Conservation (phyloP, 2,797 vertebrate genomes). For the Spea hammondii region DNA sequence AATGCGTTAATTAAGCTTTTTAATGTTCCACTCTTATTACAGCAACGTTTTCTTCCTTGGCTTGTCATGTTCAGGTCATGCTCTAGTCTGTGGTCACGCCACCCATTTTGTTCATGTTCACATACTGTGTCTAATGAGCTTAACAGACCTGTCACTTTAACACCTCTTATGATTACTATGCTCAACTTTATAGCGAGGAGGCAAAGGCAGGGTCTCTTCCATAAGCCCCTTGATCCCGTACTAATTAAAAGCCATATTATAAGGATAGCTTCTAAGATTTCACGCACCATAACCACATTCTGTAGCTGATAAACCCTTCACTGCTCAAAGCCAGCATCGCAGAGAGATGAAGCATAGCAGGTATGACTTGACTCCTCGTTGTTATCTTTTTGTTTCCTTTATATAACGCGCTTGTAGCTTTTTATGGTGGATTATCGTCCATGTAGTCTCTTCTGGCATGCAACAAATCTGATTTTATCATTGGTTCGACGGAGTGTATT, state of each 20-base stretch:
- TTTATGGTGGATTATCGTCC: not conserved
- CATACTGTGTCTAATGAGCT: conserved; percentile 69
- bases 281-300: conserved; percentile 46
- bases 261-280: conserved; percentile 22
- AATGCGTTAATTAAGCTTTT: not conserved
- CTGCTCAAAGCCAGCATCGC: conserved; percentile 28
- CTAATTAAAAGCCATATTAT: conserved; percentile 71
- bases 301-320: conserved; percentile 24
- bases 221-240: conserved; percentile 69
- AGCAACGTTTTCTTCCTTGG: conserved; percentile 48
- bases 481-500: too few relatives aligned
- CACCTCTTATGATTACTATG: conserved; percentile 65
- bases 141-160: conserved; percentile 62
- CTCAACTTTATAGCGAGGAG: conserved; percentile 64
- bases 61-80: conserved; percentile 44
- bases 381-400: not conserved
- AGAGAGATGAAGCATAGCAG: not conserved
- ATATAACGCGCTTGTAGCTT: not conserved
- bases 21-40: not conserved
- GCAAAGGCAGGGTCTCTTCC: conserved; percentile 58
- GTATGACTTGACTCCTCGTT: not conserved
- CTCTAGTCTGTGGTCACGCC: conserved; percentile 56
- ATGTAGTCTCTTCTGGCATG: not conserved
- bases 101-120: conserved; percentile 70
- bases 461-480: not conserved